Conservation (phyloP, 2,888 invertebrate species). For the Falcaria lacertinaria region DNA sequence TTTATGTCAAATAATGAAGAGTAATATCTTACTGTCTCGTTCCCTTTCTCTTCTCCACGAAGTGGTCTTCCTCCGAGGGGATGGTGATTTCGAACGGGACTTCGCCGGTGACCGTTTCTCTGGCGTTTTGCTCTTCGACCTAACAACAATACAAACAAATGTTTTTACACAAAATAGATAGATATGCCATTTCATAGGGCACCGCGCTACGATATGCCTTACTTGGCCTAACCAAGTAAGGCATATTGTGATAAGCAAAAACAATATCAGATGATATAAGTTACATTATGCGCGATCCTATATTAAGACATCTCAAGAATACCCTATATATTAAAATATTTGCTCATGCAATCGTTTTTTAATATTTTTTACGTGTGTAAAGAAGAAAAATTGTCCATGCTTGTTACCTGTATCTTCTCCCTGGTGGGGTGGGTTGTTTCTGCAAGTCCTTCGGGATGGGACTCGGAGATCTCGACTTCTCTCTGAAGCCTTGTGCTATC, state of each 20-base stretch:
- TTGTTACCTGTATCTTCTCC: slow-evolving; percentile 84
- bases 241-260: too few relatives aligned
- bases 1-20: neutral
- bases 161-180: too few relatives aligned
- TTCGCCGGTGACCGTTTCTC: slow-evolving; percentile 68
- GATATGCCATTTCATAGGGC: too few relatives aligned
- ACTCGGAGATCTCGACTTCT: slow-evolving; percentile 87
- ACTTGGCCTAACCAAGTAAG: too few relatives aligned
- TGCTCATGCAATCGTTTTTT: too few relatives aligned
- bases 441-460: slow-evolving; percentile 88
- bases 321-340: too few relatives aligned
- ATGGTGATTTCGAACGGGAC: slow-evolving; percentile 69
- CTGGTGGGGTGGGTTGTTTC: slow-evolving; percentile 86
- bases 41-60: slow-evolving; percentile 62
- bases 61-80: slow-evolving; percentile 62
- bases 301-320: too few relatives aligned
- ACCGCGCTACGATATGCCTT: too few relatives aligned
- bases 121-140: slow-evolving; percentile 68
- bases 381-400: too few relatives aligned
- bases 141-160: slow-evolving; percentile 17
- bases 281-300: too few relatives aligned
- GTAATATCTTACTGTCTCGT: slow-evolving; percentile 38
- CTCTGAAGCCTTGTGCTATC: slow-evolving; percentile 84
- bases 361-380: too few relatives aligned
- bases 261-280: too few relatives aligned